Evolutionary conservation across 2,888 invertebrate genomes (phyloP).

Genomic region (Sturmia bella): DNA sequence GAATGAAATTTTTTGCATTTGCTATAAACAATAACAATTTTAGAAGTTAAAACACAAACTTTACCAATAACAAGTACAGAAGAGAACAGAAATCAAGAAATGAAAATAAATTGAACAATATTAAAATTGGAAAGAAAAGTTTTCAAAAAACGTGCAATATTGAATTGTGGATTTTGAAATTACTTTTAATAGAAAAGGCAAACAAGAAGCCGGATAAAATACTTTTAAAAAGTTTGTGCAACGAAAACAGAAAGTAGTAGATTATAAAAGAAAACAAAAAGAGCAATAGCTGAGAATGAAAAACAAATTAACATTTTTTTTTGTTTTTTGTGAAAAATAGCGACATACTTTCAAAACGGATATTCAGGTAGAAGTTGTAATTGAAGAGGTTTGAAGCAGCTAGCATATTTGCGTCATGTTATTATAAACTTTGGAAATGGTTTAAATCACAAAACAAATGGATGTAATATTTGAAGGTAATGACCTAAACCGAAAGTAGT

Average conservation of each 20-base stretch:
- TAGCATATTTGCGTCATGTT: too few species aligned
- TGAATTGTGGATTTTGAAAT: conserved; percentile 56
- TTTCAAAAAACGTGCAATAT: conserved; percentile 46
- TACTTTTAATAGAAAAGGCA: conserved; percentile 50
- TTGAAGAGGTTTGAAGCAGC: too few species aligned
- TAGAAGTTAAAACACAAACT: neutral
- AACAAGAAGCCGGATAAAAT: conserved; percentile 30
- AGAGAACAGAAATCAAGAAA: neutral
- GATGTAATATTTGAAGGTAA: too few species aligned
- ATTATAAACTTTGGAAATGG: too few species aligned
- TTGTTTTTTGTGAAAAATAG: too few species aligned
- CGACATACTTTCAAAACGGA: too few species aligned
- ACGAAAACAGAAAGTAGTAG: conserved; percentile 9
- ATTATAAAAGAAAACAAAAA: conserved; percentile 4
- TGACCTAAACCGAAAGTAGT: too few species aligned
- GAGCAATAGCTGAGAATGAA: too few species aligned
- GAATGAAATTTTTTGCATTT: conserved; percentile 34
- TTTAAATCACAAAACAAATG: too few species aligned
- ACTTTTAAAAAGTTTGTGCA: conserved; percentile 35
- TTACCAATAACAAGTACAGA: conserved; percentile 49
- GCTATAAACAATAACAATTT: conserved; percentile 11
- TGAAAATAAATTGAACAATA: conserved; percentile 1
- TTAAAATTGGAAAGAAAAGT: conserved; percentile 32
- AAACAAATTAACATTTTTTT: conserved; percentile 18
- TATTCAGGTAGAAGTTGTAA: too few species aligned